Base-by-base conservation (phyloP, 2,888 invertebrate species). In the Melieria crassipennis region DNA sequence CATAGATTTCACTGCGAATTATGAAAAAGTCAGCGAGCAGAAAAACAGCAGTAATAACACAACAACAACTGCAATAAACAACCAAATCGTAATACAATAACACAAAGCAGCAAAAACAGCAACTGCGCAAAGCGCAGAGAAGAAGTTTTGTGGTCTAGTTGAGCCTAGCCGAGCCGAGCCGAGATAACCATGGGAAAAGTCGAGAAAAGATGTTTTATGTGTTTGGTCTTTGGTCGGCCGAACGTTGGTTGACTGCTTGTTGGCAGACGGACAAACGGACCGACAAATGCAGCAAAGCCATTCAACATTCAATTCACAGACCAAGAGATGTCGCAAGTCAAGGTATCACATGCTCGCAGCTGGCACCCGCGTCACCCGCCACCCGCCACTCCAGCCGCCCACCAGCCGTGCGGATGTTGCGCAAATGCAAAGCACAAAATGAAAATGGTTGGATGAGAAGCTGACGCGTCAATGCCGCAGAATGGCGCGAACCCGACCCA, bases 1-100 rank as follows among this genome's bases (percentile, higher is more conserved):
- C 69, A 45, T 56, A 74, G 75, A 77, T 77, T 77, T 77, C 77
- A 75, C 77, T 73, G 13, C n/a, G 13, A n/a, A 16, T 43, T 57
- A 52, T n/a, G 13, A 52, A 52, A 13, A 52, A 52, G 52, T 9
- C 11, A 52, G 13, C 13, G 77, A 52, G 13, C 5, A 52, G 13
- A 5, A 52, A 52, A 52, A 52, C 11, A 52, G 11, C 11, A 52
- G 13, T 9, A 52, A 52, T 52, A 52, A 52, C 7, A 50, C 50
- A 50, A 50, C 11, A 50, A 50, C 11, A 52, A 9, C 10, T 13
- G 13, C 52, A 13, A 52, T 52, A n/a, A 52, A 52, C 52, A 11
- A 52, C 11, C 7, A 52, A 52, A 9, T n/a, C 11, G 52, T 10
- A 50, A 50, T 13, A 6, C n/a, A 52, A 52, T 52, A 11, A 52